Evolutionary conservation across 2,888 invertebrate species (phyloP).

Genomic region (Slavum lentiscoides): DNA sequence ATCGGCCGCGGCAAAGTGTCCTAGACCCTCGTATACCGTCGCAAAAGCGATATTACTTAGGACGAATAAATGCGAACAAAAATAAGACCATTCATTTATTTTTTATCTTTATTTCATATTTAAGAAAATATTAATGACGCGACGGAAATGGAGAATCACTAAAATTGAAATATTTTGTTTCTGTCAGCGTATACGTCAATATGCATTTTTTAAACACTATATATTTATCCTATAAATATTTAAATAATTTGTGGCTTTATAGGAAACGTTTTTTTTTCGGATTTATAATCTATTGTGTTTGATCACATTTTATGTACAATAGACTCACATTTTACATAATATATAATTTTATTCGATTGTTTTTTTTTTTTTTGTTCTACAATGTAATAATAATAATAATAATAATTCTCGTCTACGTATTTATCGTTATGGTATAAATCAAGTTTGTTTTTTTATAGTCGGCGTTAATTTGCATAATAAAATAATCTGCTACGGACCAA

Average conservation of each 20-base stretch:
- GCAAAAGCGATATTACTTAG: too few species aligned
- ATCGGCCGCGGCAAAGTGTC: too few species aligned
- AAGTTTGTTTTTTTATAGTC: not conserved
- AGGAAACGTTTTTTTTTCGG: not conserved
- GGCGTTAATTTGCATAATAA: not conserved
- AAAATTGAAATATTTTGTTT: not conserved
- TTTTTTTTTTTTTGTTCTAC: not conserved
- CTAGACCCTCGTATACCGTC: too few species aligned
- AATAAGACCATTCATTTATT: too few species aligned
- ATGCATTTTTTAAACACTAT: not conserved
- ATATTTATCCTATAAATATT: not conserved
- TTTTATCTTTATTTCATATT: not conserved
- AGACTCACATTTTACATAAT: slow-evolving; percentile 4
- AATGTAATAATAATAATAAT: not conserved
- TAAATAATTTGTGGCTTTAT: not conserved
- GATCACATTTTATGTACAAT: not conserved
- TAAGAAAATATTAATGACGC: not conserved
- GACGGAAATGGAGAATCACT: not conserved
- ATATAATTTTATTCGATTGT: slow-evolving; percentile 8
- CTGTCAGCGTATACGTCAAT: not conserved
- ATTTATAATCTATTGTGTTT: slow-evolving; percentile 2
- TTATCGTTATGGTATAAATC: not conserved
- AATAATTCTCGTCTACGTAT: not conserved
- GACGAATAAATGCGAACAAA: too few species aligned
- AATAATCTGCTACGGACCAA: not conserved